Evolutionary conservation across 2,113 vertebrate species (phyloP).

Genomic region (Macaca mulatta): DNA sequence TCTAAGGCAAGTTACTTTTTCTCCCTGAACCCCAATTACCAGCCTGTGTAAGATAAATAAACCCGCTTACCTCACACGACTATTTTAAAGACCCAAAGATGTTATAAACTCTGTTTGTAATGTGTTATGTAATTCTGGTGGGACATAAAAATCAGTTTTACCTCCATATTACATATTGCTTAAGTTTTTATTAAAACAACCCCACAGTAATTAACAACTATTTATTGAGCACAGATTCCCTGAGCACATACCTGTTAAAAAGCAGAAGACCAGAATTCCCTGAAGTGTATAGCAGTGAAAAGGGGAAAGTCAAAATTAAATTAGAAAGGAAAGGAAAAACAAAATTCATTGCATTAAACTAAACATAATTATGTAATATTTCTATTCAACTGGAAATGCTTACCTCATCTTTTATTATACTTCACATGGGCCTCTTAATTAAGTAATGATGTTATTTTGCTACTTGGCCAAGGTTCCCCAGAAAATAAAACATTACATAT

Average conservation of each 20-base stretch:
- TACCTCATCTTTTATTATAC: slow-evolving; percentile 9
- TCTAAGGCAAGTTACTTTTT: neutral
- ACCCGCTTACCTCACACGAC: neutral
- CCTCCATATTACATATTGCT: neutral
- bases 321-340: neutral
- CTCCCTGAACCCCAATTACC: neutral
- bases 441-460: neutral
- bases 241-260: slow-evolving; percentile 2
- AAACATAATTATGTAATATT: slow-evolving; percentile 39
- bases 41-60: neutral
- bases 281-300: neutral
- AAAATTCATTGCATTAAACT: neutral
- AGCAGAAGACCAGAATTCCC: neutral
- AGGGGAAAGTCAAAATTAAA: neutral
- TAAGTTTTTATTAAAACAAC: slow-evolving; percentile 42
- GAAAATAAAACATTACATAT: slow-evolving; percentile 21
- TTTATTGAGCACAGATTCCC: neutral
- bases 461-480: neutral
- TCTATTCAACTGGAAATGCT: slow-evolving; percentile 32
- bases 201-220: slow-evolving; percentile 2
- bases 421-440: slow-evolving; percentile 22
- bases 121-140: neutral
- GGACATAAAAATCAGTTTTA: slow-evolving; percentile 22
- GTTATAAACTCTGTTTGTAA: slow-evolving; percentile 1
- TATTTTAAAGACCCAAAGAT: neutral